These are phyloP conservation scores for Sturnira hondurensis DNA, from an alignment of 2,113 vertebrate genomes.

Conservation along the genomic window DNA sequence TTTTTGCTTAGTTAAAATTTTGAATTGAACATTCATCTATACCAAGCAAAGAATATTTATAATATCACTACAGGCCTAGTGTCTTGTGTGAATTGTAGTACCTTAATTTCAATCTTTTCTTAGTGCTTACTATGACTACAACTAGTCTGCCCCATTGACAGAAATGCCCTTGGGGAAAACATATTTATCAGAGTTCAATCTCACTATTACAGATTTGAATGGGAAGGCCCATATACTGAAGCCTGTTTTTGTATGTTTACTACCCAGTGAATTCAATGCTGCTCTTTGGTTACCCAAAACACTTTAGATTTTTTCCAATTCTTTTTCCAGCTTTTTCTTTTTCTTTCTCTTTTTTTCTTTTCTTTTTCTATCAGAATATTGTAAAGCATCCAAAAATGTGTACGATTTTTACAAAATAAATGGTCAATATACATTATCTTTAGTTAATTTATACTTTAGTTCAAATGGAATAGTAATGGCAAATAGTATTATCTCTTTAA, in stretches of 20 bases:
- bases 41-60: not conserved
- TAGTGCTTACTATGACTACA: not conserved
- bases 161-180: not conserved
- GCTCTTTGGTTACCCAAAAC: not conserved
- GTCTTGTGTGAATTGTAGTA: not conserved
- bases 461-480: not conserved
- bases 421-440: not conserved
- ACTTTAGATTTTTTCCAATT: not conserved
- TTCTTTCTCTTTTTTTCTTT: not conserved
- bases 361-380: not conserved
- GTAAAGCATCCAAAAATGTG: not conserved
- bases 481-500: not conserved
- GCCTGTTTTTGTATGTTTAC: not conserved
- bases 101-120: not conserved
- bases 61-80: not conserved
- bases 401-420: not conserved
- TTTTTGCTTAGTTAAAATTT: constrained; percentile 12
- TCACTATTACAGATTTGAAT: not conserved
- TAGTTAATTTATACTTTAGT: not conserved
- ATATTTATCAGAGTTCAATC: not conserved
- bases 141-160: not conserved
- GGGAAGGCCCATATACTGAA: not conserved
- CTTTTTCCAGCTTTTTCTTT: not conserved
- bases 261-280: not conserved
- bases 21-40: not conserved